Conservation (phyloP, 2,888 invertebrate genomes). For the Chrysina gloriosa region DNA sequence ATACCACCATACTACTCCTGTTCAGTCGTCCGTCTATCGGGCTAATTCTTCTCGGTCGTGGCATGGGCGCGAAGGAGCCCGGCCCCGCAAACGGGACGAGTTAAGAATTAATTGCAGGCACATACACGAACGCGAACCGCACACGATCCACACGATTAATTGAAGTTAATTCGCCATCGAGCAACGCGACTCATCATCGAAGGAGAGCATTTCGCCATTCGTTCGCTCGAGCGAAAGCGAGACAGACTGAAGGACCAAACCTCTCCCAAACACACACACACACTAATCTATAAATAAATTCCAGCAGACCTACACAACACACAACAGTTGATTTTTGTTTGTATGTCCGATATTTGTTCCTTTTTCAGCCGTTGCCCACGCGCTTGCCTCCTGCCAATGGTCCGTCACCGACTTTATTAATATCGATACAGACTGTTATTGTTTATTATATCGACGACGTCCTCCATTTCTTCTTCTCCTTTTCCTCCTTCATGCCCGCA, state of each 20-base stretch:
- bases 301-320: conserved; percentile 58
- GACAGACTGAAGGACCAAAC: conserved; percentile 44
- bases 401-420: conserved; percentile 38
- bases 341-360: conserved; percentile 54
- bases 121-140: background rate
- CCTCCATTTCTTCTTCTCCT: background rate
- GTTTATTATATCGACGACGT: background rate
- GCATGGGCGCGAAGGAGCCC: no score
- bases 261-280: conserved; percentile 57
- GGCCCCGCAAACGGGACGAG: background rate
- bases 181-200: no score
- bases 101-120: conserved; percentile 32
- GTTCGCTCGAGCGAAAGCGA: conserved; percentile 22
- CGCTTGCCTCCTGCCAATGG: conserved; percentile 47
- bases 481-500: background rate
- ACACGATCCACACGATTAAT: conserved; percentile 40
- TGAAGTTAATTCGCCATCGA: conserved; percentile 32
- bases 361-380: conserved; percentile 55
- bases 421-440: background rate
- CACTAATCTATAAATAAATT: conserved; percentile 62
- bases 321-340: conserved; percentile 55
- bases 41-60: no score
- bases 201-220: conserved; percentile 7
- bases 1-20: background rate
- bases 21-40: background rate